A percentile compares a stretch with the other conserved stretches of the same genome.
Evolutionary conservation across 2,797 vertebrate species (phyloP).

Genomic region (Poecilia wingei): DNA sequence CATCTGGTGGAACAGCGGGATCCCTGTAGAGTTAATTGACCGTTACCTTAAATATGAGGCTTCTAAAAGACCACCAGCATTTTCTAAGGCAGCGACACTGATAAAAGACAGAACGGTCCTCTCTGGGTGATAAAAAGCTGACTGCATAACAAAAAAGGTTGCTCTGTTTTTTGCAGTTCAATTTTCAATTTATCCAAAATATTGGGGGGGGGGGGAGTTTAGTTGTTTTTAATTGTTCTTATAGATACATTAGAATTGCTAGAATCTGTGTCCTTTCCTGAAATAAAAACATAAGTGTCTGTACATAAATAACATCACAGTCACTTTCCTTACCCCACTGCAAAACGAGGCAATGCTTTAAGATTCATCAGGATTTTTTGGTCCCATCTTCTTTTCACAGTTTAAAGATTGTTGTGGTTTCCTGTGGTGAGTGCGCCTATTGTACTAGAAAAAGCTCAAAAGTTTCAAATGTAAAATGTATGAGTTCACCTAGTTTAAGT

Average conservation of each 20-base stretch:
- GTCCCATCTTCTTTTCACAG: not conserved
- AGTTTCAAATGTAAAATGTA: slow-evolving; percentile 2
- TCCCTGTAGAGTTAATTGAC: not conserved
- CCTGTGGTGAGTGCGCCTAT: not conserved
- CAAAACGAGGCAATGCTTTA: not conserved
- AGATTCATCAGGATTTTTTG: not conserved
- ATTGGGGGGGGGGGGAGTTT: not conserved
- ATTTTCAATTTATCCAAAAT: not conserved
- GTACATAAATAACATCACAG: not conserved
- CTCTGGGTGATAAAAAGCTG: not conserved
- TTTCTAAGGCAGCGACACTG: not conserved
- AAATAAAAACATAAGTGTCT: not conserved
- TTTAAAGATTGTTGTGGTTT: not conserved
- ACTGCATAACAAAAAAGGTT: not conserved
- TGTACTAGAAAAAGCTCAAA: not conserved
- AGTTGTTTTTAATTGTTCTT: not conserved
- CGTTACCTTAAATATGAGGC: not conserved
- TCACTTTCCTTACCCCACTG: not conserved
- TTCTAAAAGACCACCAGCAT: not conserved
- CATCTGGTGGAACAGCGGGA: not conserved
- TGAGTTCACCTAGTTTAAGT: slow-evolving; percentile 13
- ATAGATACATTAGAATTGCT: not conserved
- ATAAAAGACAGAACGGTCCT: not conserved
- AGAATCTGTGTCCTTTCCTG: not conserved
- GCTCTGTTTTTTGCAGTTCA: not conserved